Base-by-base conservation (phyloP, 2,797 vertebrate genomes). In the Spinibarbus caldwelli region DNA sequence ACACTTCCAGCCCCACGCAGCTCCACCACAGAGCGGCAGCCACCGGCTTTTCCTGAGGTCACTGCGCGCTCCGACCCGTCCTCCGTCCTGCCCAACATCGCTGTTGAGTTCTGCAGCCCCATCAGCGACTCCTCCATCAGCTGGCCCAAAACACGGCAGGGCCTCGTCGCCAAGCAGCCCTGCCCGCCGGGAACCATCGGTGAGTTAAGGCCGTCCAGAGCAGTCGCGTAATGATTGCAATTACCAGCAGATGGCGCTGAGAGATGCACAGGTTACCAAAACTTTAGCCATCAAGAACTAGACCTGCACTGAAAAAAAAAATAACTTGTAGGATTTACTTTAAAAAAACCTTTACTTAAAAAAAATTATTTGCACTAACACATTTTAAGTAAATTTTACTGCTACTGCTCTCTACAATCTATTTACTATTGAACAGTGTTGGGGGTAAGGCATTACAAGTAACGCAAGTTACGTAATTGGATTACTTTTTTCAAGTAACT, bases 71-170 rank as follows among this genome's bases (percentile, higher is more conserved):
- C 93, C 1, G 94, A 95, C 0, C 91, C 97, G 52, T 96, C 96
- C 0, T 97, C 97, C 82, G 96, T 96, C 88, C 92, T 97, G 29
- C 98, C 98, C 0, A 95, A 96, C 0, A 77, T 95, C 0, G 93
- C 94, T 0, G 87, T 95, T 0, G 98, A 99, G 89, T 97, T 95
- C 93, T 99, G 98, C 41, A 96, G 94, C 72, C 95, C 97, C 0
- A 23, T 96, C 89, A 95, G 97, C 86, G 96, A 97, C 86, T 95
- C 97, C 0, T 97, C 98, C 41, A 95, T 99, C 64, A 91, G 95
- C 91, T 99, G 98, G 98, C 97, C 97, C 29, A 97, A 95, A 85
- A 99, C 97, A 0, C 96, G 95, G 19, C 97, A 97, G 91, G 98
- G 97, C 1, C 92, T 96, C 80, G 83, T 95, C 77, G 95, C 97